These are phyloP conservation scores for Diadophis punctatus DNA, from an alignment of 2,113 vertebrate species.

Conservation along the genomic window DNA sequence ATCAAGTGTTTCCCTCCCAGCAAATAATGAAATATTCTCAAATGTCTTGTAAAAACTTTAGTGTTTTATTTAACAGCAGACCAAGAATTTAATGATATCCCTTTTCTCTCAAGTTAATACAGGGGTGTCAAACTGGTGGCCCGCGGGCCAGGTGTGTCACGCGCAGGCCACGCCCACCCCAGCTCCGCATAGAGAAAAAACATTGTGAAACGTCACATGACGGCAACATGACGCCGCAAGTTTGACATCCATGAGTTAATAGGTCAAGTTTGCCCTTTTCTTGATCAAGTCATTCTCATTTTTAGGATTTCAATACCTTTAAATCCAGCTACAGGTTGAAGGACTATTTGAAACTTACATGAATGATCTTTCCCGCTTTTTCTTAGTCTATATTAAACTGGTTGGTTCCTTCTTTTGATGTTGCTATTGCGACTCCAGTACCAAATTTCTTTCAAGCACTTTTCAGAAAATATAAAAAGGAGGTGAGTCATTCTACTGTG, in stretches of 20 bases:
- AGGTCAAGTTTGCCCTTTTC: neutral
- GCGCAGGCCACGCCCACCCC: no score
- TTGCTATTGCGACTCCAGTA: neutral
- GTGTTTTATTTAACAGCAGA: neutral
- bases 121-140: no score
- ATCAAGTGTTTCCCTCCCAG: no score
- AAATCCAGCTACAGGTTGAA: neutral
- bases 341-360: neutral
- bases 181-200: no score
- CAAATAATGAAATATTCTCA: neutral
- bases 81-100: neutral
- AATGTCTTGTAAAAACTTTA: neutral
- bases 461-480: neutral
- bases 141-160: no score
- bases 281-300: neutral
- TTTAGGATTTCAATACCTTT: neutral
- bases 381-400: neutral
- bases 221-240: no score
- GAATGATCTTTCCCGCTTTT: neutral
- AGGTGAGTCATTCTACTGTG: conserved; percentile 4
- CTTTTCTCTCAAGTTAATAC: neutral
- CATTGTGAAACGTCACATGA: no score
- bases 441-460: neutral
- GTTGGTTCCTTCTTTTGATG: neutral
- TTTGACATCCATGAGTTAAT: neutral